Conservation (phyloP, 1,140 invertebrate species). For the Cydia strobilella region DNA sequence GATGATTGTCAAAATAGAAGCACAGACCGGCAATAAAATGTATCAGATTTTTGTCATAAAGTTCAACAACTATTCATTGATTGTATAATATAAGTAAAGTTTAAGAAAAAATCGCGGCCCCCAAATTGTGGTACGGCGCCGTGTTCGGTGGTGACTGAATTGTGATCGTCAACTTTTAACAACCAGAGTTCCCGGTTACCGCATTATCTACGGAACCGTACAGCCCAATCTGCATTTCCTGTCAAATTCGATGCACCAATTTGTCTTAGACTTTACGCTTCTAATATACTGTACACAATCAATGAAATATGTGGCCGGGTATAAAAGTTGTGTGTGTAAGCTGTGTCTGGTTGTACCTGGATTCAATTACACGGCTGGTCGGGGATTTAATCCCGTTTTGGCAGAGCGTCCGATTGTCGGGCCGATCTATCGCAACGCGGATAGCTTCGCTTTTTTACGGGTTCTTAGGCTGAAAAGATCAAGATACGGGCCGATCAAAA, state of each 20-base stretch:
- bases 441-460: background rate
- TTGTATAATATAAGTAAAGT: too few species aligned
- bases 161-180: too few species aligned
- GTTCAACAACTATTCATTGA: background rate
- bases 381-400: conserved; percentile 18
- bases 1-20: too few species aligned
- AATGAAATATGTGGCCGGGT: background rate
- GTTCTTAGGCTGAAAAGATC: background rate
- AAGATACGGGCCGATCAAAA: background rate
- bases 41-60: background rate
- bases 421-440: background rate
- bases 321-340: background rate
- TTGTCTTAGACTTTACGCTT: background rate
- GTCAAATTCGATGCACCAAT: too few species aligned
- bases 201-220: too few species aligned
- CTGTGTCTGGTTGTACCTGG: conserved; percentile 4
- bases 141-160: too few species aligned
- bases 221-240: too few species aligned
- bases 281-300: too few species aligned
- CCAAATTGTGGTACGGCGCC: too few species aligned
- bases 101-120: background rate
- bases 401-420: conserved; percentile 9
- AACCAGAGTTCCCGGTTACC: too few species aligned
- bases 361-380: conserved; percentile 18
- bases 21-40: too few species aligned